These are phyloP conservation scores for Drosophila pegasa DNA, from an alignment of 2,888 invertebrate genomes.

Conservation along the genomic window DNA sequence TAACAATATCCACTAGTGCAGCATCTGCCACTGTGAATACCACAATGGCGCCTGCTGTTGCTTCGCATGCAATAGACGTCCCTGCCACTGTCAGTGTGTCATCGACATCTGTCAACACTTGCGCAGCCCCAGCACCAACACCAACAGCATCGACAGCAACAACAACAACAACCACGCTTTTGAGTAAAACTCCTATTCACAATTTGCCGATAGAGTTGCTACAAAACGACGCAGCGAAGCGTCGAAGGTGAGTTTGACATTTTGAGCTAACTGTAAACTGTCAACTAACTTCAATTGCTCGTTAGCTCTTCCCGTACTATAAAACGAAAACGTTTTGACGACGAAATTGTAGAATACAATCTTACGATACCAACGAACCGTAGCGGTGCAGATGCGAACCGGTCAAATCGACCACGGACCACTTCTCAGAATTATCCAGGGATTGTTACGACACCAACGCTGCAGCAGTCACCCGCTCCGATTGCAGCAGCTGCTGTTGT, in stretches of 20 bases:
- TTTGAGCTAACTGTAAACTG: conserved; percentile 11
- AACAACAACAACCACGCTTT: conserved; percentile 29
- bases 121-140: conserved; percentile 47
- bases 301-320: conserved; percentile 95
- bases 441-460: conserved; percentile 45
- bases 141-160: conserved; percentile 13
- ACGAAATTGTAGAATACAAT: conserved; percentile 97
- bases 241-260: conserved; percentile 79
- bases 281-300: not conserved
- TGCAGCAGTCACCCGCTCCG: conserved; percentile 38
- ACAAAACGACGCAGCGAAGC: conserved; percentile 82
- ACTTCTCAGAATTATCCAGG: conserved; percentile 85
- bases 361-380: conserved; percentile 87
- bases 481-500: conserved; percentile 2
- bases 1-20: conserved; percentile 23
- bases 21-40: conserved; percentile 12
- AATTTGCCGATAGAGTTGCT: conserved; percentile 80
- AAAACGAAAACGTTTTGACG: conserved; percentile 97
- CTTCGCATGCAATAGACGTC: conserved; percentile 44
- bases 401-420: conserved; percentile 85
- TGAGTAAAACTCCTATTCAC: conserved; percentile 53
- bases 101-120: conserved; percentile 58
- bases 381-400: conserved; percentile 72
- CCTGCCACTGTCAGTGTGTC: conserved; percentile 55
- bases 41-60: conserved; percentile 21